phyloP scores from a whole-genome alignment of 1,140 invertebrate species.

The Drosophila aff. region DNA sequence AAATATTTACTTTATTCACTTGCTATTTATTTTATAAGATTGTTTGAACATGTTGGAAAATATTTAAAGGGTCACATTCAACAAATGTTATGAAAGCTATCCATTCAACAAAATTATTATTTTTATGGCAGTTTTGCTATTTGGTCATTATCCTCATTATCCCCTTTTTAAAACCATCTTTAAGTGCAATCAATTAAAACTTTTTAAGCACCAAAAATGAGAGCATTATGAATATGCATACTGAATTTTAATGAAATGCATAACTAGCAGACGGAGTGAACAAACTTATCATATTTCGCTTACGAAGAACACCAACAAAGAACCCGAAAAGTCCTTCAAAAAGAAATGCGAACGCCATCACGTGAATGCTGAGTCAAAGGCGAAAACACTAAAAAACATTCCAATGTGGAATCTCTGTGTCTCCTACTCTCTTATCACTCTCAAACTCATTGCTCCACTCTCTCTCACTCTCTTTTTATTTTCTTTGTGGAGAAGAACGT shows the following conservation, averaged over 20 bases:
- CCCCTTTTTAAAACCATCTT: not conserved
- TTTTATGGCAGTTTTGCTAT: not conserved
- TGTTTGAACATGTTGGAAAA: too few species aligned
- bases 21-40: too few species aligned
- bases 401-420: slow-evolving; percentile 33
- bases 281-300: slow-evolving; percentile 55
- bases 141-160: not conserved
- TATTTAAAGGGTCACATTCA: not conserved
- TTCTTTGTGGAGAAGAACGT: slow-evolving; percentile 61
- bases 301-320: slow-evolving; percentile 19
- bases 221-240: slow-evolving; percentile 10
- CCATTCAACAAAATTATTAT: not conserved
- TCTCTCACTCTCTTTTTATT: not conserved
- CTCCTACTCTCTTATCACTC: not conserved
- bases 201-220: not conserved
- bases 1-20: too few species aligned
- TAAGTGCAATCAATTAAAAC: slow-evolving; percentile 10
- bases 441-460: not conserved
- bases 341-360: slow-evolving; percentile 56
- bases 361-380: slow-evolving; percentile 64
- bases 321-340: slow-evolving; percentile 56
- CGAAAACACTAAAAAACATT: slow-evolving; percentile 46
- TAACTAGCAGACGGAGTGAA: slow-evolving; percentile 23
- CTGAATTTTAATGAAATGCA: slow-evolving; percentile 28
- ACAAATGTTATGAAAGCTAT: not conserved